Conservation (phyloP, 2,113 vertebrate species). For the Dendropsophus ebraccatus region DNA sequence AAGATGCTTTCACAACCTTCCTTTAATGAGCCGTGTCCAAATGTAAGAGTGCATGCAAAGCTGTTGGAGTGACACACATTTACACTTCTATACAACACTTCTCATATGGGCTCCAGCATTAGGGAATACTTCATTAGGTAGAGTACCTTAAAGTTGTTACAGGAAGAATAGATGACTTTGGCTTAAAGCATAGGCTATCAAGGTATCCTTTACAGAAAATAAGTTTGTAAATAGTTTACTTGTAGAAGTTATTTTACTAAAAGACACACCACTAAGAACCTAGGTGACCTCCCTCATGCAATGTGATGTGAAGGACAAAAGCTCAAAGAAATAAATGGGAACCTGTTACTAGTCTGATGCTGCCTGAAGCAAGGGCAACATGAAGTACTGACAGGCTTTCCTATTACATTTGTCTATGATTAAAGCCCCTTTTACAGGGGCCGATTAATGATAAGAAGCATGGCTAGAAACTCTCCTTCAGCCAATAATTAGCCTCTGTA, state of each 20-base stretch:
- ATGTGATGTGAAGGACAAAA: no score
- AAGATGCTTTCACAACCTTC: conserved; percentile 34
- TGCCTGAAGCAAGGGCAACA: no score
- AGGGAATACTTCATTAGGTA: background rate
- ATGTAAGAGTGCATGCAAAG: conserved; percentile 15
- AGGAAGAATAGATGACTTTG: background rate
- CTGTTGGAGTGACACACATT: background rate
- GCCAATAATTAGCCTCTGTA: no score
- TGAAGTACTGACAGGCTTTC: no score
- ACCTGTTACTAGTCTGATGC: no score
- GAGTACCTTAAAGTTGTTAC: background rate
- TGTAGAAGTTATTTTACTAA: background rate
- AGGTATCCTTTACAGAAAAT: background rate
- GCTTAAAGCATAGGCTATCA: background rate
- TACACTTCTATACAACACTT: conserved; percentile 4
- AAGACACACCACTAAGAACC: background rate
- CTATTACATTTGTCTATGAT: no score
- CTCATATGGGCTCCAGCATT: background rate
- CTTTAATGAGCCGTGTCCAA: conserved; percentile 22
- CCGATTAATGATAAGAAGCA: no score
- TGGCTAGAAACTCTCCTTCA: no score
- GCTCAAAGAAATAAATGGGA: no score
- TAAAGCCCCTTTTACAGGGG: no score
- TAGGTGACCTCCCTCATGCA: background rate
- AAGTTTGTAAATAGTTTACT: background rate